phyloP scores from a whole-genome alignment of 2,888 invertebrate species.

The Brenthis daphne region DNA sequence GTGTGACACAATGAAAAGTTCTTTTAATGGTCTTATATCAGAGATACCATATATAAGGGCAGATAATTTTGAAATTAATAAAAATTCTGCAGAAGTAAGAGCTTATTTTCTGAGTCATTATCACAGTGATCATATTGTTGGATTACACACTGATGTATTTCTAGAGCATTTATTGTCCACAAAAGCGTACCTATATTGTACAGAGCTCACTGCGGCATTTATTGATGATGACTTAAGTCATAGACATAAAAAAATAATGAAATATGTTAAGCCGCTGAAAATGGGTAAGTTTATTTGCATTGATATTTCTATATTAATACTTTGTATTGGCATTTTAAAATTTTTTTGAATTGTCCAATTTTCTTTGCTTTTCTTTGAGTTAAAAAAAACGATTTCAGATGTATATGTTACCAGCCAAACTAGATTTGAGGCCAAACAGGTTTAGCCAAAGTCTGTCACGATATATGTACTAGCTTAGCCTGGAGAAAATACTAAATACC shows the following conservation, averaged over 20 bases:
- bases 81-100: slow-evolving; percentile 50
- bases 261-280: slow-evolving; percentile 47
- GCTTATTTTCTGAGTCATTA: slow-evolving; percentile 86
- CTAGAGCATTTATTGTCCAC: slow-evolving; percentile 37
- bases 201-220: slow-evolving; percentile 52
- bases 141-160: slow-evolving; percentile 56
- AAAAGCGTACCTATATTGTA: slow-evolving; percentile 52
- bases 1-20: slow-evolving; percentile 44
- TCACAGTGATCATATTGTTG: slow-evolving; percentile 84
- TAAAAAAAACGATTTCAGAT: too few species aligned
- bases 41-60: slow-evolving; percentile 84
- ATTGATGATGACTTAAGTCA: slow-evolving; percentile 44
- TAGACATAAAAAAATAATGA: slow-evolving; percentile 36
- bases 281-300: slow-evolving; percentile 49
- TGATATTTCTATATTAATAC: background rate
- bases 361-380: too few species aligned
- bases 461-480: too few species aligned
- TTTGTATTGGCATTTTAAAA: background rate
- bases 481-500: too few species aligned
- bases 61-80: slow-evolving; percentile 79
- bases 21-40: slow-evolving; percentile 81
- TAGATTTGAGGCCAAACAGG: too few species aligned
- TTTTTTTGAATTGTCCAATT: too few species aligned
- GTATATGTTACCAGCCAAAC: too few species aligned
- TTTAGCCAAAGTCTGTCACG: too few species aligned